Conservation (phyloP, 2,797 vertebrate species). For the Ambastaia sidthimunki region DNA sequence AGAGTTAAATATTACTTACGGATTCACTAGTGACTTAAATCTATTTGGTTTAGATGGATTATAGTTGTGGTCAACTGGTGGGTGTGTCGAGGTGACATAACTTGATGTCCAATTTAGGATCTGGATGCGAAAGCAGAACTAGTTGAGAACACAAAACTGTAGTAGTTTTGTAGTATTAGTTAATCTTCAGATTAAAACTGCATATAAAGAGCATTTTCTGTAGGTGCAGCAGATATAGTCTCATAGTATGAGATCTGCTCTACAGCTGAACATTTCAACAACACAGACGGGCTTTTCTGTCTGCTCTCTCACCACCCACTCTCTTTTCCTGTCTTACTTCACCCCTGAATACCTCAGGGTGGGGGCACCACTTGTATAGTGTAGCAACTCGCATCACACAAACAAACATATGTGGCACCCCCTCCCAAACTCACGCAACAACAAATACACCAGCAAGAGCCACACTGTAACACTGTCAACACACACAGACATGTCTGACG, state of each 20-base stretch:
- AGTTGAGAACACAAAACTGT: no score
- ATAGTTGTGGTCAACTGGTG: no score
- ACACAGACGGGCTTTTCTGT: neutral
- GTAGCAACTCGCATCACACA: conserved; percentile 45
- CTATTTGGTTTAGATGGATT: no score
- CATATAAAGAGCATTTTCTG: neutral
- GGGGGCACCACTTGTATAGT: conserved; percentile 60
- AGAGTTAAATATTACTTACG: no score
- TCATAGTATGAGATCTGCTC: neutral
- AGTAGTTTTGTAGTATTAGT: no score
- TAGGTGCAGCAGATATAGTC: neutral
- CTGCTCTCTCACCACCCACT: neutral
- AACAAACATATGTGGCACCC: conserved; percentile 11
- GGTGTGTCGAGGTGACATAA: no score
- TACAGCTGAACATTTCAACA: neutral
- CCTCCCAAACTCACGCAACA: conserved; percentile 27
- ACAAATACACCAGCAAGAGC: conserved; percentile 41
- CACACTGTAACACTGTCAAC: conserved; percentile 14
- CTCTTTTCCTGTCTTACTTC: neutral
- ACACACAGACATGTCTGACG: conserved; percentile 43
- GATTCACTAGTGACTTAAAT: no score
- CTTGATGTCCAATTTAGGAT: no score
- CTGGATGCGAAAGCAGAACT: no score
- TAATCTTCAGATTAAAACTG: neutral
- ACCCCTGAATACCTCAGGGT: conserved; percentile 55